Conservation (phyloP, 2,888 invertebrate species). For the Agriopis marginaria region DNA sequence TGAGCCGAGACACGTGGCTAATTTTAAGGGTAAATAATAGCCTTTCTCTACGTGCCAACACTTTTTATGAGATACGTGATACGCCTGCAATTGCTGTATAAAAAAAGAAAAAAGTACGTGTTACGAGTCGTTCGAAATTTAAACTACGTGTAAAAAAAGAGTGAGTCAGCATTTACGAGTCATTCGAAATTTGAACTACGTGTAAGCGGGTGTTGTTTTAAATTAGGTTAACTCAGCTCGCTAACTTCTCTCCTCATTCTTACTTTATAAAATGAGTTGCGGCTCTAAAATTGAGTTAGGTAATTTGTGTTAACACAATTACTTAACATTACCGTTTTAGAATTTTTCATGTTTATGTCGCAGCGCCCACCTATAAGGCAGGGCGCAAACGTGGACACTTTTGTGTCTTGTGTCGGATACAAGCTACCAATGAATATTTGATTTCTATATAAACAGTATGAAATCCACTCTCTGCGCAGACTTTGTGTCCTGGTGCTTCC, state of each 20-base stretch:
- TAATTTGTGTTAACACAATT: slow-evolving; percentile 14
- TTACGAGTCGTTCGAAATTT: slow-evolving; percentile 38
- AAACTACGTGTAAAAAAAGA: slow-evolving; percentile 26
- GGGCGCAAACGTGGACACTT: no score
- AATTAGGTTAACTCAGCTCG: slow-evolving; percentile 21
- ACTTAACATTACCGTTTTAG: slow-evolving; percentile 4
- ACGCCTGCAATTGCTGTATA: slow-evolving; percentile 17
- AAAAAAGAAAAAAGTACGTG: slow-evolving; percentile 26
- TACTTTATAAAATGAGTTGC: slow-evolving; percentile 23
- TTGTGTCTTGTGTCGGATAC: no score
- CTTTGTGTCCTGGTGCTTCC: no score
- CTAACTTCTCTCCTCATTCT: slow-evolving; percentile 6
- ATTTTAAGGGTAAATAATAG: slow-evolving; percentile 65
- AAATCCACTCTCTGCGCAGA: no score
- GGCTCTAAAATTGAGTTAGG: slow-evolving; percentile 18
- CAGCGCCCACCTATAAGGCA: no score
- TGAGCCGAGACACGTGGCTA: slow-evolving; percentile 56
- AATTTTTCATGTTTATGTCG: not conserved
- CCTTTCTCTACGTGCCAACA: slow-evolving; percentile 62
- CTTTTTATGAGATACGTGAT: slow-evolving; percentile 58
- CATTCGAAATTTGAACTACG: slow-evolving; percentile 26
- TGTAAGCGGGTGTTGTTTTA: slow-evolving; percentile 28
- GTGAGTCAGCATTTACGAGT: slow-evolving; percentile 1
- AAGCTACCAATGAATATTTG: no score
- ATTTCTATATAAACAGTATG: no score